Conservation (phyloP, 1,140 invertebrate genomes). For the Homarus americanus region DNA sequence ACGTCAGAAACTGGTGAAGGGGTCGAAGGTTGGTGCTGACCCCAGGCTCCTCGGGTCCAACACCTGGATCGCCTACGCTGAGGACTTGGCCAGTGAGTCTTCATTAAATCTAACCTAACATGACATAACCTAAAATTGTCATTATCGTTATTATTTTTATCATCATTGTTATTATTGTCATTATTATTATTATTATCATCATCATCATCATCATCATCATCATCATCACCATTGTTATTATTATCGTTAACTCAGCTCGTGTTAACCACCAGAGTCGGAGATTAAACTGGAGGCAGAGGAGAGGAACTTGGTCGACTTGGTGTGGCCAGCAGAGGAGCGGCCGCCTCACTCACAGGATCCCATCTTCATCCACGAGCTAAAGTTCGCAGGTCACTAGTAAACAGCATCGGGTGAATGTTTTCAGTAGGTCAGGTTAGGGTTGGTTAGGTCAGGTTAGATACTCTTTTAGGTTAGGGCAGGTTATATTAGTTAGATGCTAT, state of each 20-base stretch:
- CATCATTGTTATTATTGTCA: too few relatives aligned
- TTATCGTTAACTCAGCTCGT: background rate
- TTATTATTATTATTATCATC: too few relatives aligned
- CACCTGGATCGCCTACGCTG: slow-evolving; percentile 77
- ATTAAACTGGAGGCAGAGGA: slow-evolving; percentile 83
- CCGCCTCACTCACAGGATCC: slow-evolving; percentile 80
- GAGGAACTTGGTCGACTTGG: slow-evolving; percentile 88
- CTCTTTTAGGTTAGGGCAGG: too few relatives aligned
- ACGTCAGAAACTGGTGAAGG: slow-evolving; percentile 82
- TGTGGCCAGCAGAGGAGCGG: slow-evolving; percentile 85
- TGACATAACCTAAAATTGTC: too few relatives aligned
- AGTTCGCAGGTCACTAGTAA: slow-evolving; percentile 81
- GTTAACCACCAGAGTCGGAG: slow-evolving; percentile 77
- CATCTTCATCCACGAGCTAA: slow-evolving; percentile 80
- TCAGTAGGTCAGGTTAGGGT: too few relatives aligned
- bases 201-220: too few relatives aligned
- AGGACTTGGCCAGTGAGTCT: slow-evolving; percentile 75
- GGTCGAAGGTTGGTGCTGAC: slow-evolving; percentile 89
- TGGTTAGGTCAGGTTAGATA: too few relatives aligned
- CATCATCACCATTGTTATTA: background rate
- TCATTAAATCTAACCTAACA: too few relatives aligned
- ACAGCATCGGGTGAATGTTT: too few relatives aligned
- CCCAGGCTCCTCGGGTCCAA: slow-evolving; percentile 80
- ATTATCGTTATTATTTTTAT: too few relatives aligned
- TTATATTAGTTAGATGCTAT: too few relatives aligned